These are phyloP conservation scores for Tanytarsus gracilentus DNA, from an alignment of 2,888 invertebrate genomes.

Conservation along the genomic window DNA sequence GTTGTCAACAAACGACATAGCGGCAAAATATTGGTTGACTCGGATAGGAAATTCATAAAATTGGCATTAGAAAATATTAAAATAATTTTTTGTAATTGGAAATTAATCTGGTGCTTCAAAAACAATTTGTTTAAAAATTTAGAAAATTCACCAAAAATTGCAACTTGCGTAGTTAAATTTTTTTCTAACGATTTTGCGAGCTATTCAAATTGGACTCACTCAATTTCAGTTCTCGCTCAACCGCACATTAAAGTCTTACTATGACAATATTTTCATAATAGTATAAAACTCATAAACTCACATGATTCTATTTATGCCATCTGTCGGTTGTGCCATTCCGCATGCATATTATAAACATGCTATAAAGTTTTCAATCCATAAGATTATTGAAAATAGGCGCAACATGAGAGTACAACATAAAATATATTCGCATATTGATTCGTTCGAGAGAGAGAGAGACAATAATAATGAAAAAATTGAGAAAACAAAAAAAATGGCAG, in stretches of 20 bases:
- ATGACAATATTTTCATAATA: slow-evolving; percentile 3
- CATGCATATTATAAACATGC: not conserved
- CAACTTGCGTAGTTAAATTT: too few relatives aligned
- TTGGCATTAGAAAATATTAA: too few relatives aligned
- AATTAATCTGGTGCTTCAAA: too few relatives aligned
- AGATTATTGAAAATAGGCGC: not conserved
- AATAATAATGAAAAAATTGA: not conserved
- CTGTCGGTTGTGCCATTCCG: not conserved
- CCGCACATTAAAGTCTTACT: not conserved
- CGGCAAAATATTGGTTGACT: too few relatives aligned
- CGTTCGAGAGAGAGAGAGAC: not conserved
- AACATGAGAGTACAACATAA: not conserved
- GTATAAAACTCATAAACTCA: not conserved
- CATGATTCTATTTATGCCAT: not conserved
- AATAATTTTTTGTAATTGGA: too few relatives aligned
- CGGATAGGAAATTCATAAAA: too few relatives aligned
- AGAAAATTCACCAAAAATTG: too few relatives aligned
- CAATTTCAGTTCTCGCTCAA: too few relatives aligned
- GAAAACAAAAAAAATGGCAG: not conserved
- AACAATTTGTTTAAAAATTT: too few relatives aligned
- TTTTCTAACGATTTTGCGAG: too few relatives aligned
- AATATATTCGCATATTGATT: not conserved
- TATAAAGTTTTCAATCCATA: not conserved
- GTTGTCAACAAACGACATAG: too few relatives aligned
- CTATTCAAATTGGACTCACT: too few relatives aligned